Percentiles rank a stretch among this genome's conserved stretches.
Conservation (phyloP, 2,888 invertebrate species). For the Tetragnatha montana region DNA sequence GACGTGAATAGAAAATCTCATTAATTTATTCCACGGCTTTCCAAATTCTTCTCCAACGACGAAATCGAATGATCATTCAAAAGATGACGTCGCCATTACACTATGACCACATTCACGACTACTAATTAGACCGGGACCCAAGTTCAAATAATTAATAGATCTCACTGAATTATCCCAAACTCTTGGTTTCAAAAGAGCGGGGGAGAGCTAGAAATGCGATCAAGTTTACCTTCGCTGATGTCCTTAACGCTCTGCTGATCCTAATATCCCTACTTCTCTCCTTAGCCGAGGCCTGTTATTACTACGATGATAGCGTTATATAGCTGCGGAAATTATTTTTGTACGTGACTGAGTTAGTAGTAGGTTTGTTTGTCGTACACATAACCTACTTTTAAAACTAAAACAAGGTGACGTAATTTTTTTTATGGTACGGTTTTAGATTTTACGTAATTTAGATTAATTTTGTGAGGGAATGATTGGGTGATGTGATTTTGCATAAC, state of each 20-base stretch:
- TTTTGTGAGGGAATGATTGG: too few species aligned
- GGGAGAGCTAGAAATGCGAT: background rate
- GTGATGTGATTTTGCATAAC: too few species aligned
- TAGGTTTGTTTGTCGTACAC: background rate
- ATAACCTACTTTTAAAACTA: background rate
- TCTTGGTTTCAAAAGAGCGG: background rate
- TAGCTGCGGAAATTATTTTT: conserved; percentile 22
- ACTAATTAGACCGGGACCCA: too few species aligned
- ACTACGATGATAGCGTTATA: background rate
- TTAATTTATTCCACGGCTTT: too few species aligned
- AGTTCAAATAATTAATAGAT: too few species aligned
- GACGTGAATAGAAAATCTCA: too few species aligned
- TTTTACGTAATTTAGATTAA: background rate
- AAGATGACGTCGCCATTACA: too few species aligned
- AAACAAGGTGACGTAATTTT: conserved; percentile 4
- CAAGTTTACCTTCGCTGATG: background rate
- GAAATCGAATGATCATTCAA: too few species aligned
- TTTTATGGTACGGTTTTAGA: background rate
- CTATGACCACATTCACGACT: too few species aligned
- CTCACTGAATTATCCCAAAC: too few species aligned
- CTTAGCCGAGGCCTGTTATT: background rate
- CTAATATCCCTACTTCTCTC: conserved; percentile 19
- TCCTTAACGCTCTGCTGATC: conserved; percentile 18
- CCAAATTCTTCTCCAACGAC: too few species aligned
- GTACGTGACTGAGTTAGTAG: background rate